phyloP scores from a whole-genome alignment of 1,140 invertebrate species.

The Atta cephalotes region DNA sequence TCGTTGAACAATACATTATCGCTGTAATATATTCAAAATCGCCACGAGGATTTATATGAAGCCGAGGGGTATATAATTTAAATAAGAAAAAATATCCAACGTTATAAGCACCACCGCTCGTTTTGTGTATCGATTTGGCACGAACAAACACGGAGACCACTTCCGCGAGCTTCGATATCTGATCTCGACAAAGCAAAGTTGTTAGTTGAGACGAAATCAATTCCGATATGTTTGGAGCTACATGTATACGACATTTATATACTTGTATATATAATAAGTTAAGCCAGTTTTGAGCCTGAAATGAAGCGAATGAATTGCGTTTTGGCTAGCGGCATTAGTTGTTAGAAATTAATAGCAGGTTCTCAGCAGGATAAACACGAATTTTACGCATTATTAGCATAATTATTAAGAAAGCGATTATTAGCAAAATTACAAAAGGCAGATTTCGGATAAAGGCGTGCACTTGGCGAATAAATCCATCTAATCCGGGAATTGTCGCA shows the following conservation, averaged over 20 bases:
- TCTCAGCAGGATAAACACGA: not conserved
- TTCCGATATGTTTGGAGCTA: not conserved
- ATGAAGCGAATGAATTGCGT: conserved; percentile 14
- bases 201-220: conserved; percentile 9
- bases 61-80: not conserved
- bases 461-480: not conserved
- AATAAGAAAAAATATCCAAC: not conserved
- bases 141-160: not conserved
- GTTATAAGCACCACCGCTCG: not conserved
- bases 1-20: not conserved
- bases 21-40: not conserved
- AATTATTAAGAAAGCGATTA: not conserved
- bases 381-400: conserved; percentile 8
- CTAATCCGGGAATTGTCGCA: conserved; percentile 15
- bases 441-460: not conserved
- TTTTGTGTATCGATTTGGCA: conserved; percentile 12
- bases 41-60: not conserved
- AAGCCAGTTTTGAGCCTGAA: not conserved
- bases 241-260: not conserved
- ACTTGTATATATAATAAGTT: not conserved
- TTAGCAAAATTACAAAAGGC: conserved; percentile 19
- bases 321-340: not conserved
- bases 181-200: not conserved
- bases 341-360: not conserved
- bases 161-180: conserved; percentile 29